A percentile compares a stretch with the other conserved stretches of the same genome.
Evolutionary conservation across 2,888 invertebrate species (phyloP).

Genomic region (Synergus japonicus): DNA sequence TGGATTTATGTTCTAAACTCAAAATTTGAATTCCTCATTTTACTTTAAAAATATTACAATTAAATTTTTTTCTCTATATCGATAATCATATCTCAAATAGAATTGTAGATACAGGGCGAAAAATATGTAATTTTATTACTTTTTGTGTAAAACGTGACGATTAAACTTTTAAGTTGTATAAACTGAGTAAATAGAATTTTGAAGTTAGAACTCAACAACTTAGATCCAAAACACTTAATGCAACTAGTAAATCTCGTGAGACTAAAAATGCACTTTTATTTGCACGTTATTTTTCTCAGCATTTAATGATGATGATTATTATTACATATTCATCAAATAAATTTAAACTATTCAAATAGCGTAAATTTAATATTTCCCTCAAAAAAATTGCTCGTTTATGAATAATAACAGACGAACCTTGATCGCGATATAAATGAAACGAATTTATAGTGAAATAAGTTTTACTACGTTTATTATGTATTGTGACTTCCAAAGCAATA

Average conservation of each 20-base stretch:
- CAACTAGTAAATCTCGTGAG: background rate
- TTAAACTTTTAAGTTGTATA: too few species aligned
- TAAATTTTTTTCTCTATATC: too few species aligned
- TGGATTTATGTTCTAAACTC: too few species aligned
- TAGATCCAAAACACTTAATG: too few species aligned
- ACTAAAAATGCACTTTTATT: background rate
- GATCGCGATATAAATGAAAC: background rate
- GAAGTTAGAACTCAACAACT: too few species aligned
- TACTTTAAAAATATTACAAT: too few species aligned
- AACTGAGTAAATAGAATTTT: too few species aligned
- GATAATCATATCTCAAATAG: too few species aligned
- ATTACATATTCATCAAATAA: background rate
- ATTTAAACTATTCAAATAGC: background rate
- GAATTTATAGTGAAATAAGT: constrained; percentile 1
- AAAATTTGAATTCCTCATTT: too few species aligned
- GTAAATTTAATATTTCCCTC: background rate
- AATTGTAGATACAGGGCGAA: too few species aligned
- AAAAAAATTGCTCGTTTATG: background rate
- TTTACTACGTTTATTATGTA: constrained; percentile 1
- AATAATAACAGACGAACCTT: background rate
- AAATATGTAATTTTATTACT: too few species aligned
- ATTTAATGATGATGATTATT: background rate
- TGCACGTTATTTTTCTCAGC: background rate
- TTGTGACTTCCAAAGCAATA: constrained; percentile 4
- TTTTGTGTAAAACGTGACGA: too few species aligned